Base-by-base conservation (phyloP, 2,797 vertebrate genomes). In the Chanos chanos region DNA sequence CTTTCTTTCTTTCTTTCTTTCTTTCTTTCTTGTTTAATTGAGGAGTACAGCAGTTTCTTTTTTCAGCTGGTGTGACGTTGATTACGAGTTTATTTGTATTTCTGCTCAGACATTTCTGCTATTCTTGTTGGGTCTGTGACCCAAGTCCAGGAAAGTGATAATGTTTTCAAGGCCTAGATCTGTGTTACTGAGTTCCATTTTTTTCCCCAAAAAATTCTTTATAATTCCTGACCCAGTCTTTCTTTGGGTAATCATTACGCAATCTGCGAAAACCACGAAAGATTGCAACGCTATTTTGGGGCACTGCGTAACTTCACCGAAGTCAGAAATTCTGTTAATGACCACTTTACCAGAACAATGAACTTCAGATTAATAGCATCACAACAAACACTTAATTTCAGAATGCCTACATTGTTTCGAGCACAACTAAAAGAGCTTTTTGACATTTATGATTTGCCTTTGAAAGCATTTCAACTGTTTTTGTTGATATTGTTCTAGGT, bases 81-180 rank as follows among this genome's bases (percentile, higher is more conserved):
- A 70, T 76, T 73, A 59, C 63, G 62, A 69, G 57, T 70, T 73
- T 79, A 78, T 82, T 78, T 77, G 80, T 64, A 61, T 54, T 57
- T 50, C 61, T 25, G 59, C 45, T 47, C 63, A 52, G 28, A 36
- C 48, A 63, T 53, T 53, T 69, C 70, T 73, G 34, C 55, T 31
- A 66, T 62, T 45, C 58, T 60, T 74, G 54, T 25, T 68, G 65
- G 62, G 24, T 65, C 36, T 61, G 45, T 66, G 30, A 70, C 19
- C 45, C 24, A 28, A 45, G 45, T 72, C 31, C 55, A 55, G 60
- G 61, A 68, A 66, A 60, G 22, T 56, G 50, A 64, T 64, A 59
- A 27, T 12, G 51, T n/a, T n/a, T n/a, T 43, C 34, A 27, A 34
- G 22, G 54, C 54, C 52, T 53, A 70, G 58, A 64, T 70, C 56